Percentiles rank a stretch among this genome's conserved stretches.
Evolutionary conservation across 2,888 invertebrate genomes (phyloP).

Genomic region (Glaucopsyche alexis): DNA sequence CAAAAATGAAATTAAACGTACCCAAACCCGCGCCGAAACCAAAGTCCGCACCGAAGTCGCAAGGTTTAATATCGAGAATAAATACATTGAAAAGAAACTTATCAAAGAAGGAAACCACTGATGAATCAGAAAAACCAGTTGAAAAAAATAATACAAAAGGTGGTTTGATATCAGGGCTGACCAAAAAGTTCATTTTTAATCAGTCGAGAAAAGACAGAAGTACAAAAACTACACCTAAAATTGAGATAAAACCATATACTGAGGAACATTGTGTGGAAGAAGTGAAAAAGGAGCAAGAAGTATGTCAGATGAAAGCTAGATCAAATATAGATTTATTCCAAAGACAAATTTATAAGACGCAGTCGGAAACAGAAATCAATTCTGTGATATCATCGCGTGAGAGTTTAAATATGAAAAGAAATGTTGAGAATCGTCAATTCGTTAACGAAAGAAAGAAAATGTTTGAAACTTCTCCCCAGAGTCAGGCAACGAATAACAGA

Average conservation of each 20-base stretch:
- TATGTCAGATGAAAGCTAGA: constrained; percentile 71
- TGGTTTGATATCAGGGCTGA: constrained; percentile 62
- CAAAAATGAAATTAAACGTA: constrained; percentile 33
- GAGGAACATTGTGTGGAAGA: constrained; percentile 62
- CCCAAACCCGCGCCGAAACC: constrained; percentile 30
- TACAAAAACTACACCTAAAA: constrained; percentile 54
- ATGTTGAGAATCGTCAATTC: constrained; percentile 41
- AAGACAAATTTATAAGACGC: constrained; percentile 65
- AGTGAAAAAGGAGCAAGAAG: constrained; percentile 61
- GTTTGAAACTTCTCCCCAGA: constrained; percentile 53
- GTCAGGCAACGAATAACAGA: constrained; percentile 46
- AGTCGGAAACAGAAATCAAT: constrained; percentile 66
- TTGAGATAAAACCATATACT: constrained; percentile 68
- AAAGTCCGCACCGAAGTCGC: constrained; percentile 33
- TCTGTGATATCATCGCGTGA: constrained; percentile 58
- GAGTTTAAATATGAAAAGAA: constrained; percentile 33
- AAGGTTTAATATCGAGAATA: constrained; percentile 37
- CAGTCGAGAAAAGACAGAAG: constrained; percentile 62
- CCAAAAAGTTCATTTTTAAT: constrained; percentile 63
- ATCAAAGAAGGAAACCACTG: constrained; percentile 32
- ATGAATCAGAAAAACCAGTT: constrained; percentile 32
- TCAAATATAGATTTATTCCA: constrained; percentile 75
- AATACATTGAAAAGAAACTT: constrained; percentile 38
- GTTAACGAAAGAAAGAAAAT: constrained; percentile 63
- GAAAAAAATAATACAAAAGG: constrained; percentile 47